These are phyloP conservation scores for Drosophila mayri DNA, from an alignment of 1,140 invertebrate species.

Conservation along the genomic window DNA sequence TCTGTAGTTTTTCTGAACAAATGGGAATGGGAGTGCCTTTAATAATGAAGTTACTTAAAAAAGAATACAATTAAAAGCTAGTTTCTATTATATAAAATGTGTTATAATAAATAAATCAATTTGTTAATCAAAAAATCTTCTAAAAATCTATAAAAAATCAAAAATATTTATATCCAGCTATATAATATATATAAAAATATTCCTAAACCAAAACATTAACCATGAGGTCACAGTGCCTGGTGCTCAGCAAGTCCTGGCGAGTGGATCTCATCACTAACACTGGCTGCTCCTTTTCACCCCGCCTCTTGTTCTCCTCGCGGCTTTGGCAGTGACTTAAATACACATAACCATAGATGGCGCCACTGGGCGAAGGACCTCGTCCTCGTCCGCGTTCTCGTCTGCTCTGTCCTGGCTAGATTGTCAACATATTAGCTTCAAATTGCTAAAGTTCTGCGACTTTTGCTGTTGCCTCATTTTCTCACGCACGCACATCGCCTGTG, in stretches of 20 bases:
- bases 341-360: slow-evolving; percentile 74
- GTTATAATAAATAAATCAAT: neutral
- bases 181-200: neutral
- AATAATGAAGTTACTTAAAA: neutral
- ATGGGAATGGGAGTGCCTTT: neutral
- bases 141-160: neutral
- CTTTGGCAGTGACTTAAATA: slow-evolving; percentile 78
- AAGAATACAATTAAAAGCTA: neutral
- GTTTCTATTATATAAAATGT: neutral
- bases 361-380: slow-evolving; percentile 47
- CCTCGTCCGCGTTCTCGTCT: slow-evolving; percentile 5
- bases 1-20: neutral
- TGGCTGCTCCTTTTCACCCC: slow-evolving; percentile 5
- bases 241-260: neutral
- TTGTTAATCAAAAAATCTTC: neutral
- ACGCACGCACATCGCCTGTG: slow-evolving; percentile 44
- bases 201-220: neutral
- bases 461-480: slow-evolving; percentile 77
- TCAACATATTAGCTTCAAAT: slow-evolving; percentile 84
- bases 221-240: neutral
- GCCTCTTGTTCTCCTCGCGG: slow-evolving; percentile 6
- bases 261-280: slow-evolving; percentile 38
- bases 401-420: slow-evolving; percentile 55
- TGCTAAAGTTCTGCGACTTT: slow-evolving; percentile 83
- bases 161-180: too few relatives aligned